phyloP scores from a whole-genome alignment of 2,888 invertebrate genomes.

The Dasysyrphus albostriatus region DNA sequence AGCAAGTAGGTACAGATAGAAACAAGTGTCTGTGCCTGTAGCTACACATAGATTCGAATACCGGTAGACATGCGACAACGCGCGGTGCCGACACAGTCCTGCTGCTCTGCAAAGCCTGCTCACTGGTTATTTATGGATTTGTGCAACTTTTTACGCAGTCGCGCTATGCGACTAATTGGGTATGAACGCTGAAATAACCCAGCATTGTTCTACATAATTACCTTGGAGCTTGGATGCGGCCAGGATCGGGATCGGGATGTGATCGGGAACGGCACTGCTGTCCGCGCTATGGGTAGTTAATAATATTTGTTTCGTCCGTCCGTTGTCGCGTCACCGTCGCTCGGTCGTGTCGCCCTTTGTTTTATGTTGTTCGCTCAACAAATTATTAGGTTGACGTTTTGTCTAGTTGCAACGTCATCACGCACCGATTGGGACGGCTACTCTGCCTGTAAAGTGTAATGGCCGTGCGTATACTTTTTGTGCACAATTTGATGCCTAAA shows the following conservation, averaged over 20 bases:
- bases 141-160: slow-evolving; percentile 83
- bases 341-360: slow-evolving; percentile 50
- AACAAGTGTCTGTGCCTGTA: slow-evolving; percentile 77
- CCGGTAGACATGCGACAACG: slow-evolving; percentile 70
- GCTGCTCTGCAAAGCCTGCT: slow-evolving; percentile 72
- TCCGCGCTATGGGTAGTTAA: slow-evolving; percentile 68
- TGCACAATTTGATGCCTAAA: slow-evolving; percentile 74
- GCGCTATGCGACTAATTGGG: slow-evolving; percentile 84
- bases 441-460: slow-evolving; percentile 74
- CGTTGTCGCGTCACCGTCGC: neutral
- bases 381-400: slow-evolving; percentile 76
- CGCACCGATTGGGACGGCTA: slow-evolving; percentile 30
- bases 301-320: slow-evolving; percentile 69
- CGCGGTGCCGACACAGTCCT: slow-evolving; percentile 74
- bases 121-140: slow-evolving; percentile 82
- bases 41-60: slow-evolving; percentile 72
- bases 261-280: slow-evolving; percentile 55
- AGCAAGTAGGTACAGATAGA: slow-evolving; percentile 74
- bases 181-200: slow-evolving; percentile 80
- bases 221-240: slow-evolving; percentile 80
- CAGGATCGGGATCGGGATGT: slow-evolving; percentile 35
- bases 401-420: slow-evolving; percentile 76
- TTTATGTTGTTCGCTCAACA: slow-evolving; percentile 64
- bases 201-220: slow-evolving; percentile 83
- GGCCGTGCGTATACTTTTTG: slow-evolving; percentile 73